phyloP scores from a whole-genome alignment of 64 coral and sea anemone species.

The Montipora cactus region DNA sequence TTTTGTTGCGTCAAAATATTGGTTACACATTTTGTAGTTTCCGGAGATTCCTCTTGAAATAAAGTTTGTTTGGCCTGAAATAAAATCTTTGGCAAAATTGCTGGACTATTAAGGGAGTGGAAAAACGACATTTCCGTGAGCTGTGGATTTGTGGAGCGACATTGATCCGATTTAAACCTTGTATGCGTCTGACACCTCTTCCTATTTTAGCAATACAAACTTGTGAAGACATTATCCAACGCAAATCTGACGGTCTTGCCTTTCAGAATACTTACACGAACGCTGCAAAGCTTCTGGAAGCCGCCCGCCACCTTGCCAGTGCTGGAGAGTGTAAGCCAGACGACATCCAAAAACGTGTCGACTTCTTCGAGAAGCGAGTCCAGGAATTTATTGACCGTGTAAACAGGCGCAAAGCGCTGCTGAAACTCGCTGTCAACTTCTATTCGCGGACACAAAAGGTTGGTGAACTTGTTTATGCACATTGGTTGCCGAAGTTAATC shows the following conservation, averaged over 20 bases:
- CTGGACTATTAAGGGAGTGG: conserved; percentile 3
- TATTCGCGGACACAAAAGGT: conserved; percentile 98
- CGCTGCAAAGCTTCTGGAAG: conserved; percentile 92
- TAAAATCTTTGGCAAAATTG: not conserved
- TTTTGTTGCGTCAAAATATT: not conserved
- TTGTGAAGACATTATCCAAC: not conserved
- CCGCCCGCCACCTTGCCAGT: conserved; percentile 81
- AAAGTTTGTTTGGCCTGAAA: not conserved
- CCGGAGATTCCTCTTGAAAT: not conserved
- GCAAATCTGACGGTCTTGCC: conserved; percentile 17
- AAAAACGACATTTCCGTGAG: conserved; percentile 8
- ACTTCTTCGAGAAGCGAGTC: conserved; percentile 93
- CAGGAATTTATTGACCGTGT: conserved; percentile 96
- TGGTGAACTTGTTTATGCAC: not conserved
- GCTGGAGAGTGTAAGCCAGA: conserved; percentile 93
- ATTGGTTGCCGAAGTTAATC: conserved; percentile 28
- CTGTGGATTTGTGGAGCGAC: conserved; percentile 11
- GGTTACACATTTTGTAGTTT: not conserved
- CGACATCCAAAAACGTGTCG: conserved; percentile 88
- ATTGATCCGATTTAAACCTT: conserved; percentile 27
- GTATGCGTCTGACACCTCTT: not conserved
- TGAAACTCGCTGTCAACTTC: conserved; percentile 98
- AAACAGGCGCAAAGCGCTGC: conserved; percentile 86
- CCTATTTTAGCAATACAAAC: conserved; percentile 39
- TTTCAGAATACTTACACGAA: conserved; percentile 99